Evolutionary conservation across 2,113 vertebrate genomes (phyloP).

Genomic region (Oxyura jamaicensis): DNA sequence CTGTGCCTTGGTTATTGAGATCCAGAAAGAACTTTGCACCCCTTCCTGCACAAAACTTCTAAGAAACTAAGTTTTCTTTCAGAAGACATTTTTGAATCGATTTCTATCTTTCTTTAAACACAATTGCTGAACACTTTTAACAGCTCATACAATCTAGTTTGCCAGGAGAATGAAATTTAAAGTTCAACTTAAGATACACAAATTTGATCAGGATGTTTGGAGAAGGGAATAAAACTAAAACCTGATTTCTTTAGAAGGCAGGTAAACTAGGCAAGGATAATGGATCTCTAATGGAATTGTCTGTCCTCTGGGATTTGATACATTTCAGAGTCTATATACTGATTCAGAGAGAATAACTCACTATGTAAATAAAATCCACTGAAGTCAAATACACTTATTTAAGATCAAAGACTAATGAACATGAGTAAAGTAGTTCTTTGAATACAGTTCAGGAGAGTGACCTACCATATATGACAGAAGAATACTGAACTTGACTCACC

Average conservation of each 20-base stretch:
- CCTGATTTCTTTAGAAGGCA: not conserved
- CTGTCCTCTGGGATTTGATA: not conserved
- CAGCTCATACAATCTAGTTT: not conserved
- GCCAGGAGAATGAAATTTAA: not conserved
- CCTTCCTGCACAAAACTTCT: not conserved
- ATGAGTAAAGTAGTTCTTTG: not conserved
- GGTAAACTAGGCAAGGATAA: not conserved
- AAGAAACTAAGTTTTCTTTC: not conserved
- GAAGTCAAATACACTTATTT: not conserved
- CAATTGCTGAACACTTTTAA: not conserved
- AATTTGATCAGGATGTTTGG: not conserved
- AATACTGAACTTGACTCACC: not conserved
- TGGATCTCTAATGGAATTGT: not conserved
- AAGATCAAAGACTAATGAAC: not conserved
- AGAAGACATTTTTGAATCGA: not conserved
- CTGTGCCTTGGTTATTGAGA: not conserved
- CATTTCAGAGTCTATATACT: not conserved
- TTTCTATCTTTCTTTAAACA: not conserved
- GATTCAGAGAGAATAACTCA: not conserved
- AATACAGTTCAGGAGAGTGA: not conserved
- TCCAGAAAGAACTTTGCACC: not conserved
- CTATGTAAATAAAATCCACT: not conserved
- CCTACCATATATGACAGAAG: not conserved
- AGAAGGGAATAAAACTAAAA: not conserved
- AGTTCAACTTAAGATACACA: not conserved